Base-by-base conservation (phyloP, 1,140 invertebrate species). In the Eupristina koningsbergeri region DNA sequence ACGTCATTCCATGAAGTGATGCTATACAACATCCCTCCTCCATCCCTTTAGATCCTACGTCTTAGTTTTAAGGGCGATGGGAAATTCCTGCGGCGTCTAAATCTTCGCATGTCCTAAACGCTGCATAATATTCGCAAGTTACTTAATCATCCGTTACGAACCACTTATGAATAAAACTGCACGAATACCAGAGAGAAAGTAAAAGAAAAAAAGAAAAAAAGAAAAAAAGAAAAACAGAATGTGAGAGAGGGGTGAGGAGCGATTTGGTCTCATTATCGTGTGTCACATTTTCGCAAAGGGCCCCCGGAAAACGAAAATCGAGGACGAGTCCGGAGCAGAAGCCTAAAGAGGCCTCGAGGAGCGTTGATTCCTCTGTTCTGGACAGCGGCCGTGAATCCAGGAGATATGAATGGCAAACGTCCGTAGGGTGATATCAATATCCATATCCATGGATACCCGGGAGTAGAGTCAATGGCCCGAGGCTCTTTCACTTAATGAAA, bases 331-430 rank as follows among this genome's bases (percentile, higher is more conserved):
- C 22, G 50, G 50, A 71, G 36, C 67, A 41, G 64, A 58, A 76
- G 50, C 47, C 31, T 50, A 34, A 47, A 64, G 76, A 50, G 34
- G 26, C 69, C 50, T 74, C 64, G 45, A 61, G 63, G 64, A 36
- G 75, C 69, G 75, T 84, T 84, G n/a, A n/a, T n/a, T n/a, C n/a
- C n/a, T n/a, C n/a, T n/a, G 77, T 80, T 84, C 80, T 84, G 53
- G 83, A 80, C 31, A 83, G 31, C 17, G 13, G 19, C 9, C 19
- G 36, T 1, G 17, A 41, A 41, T 71, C 22, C 29, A 41, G 0
- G 11, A n/a, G 75, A 83, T 78, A 61, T 76, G 77, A 73, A 61
- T 76, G 77, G 77, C 47, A 73, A 82, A 17, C 63, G 63, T 67
- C 58, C 81, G 71, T 75, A 41, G 64, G 31, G 19, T 36, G 34